A percentile compares a stretch with the other conserved stretches of the same genome.
phyloP scores from a whole-genome alignment of 2,888 invertebrate species.

The Drosophila neutralis region DNA sequence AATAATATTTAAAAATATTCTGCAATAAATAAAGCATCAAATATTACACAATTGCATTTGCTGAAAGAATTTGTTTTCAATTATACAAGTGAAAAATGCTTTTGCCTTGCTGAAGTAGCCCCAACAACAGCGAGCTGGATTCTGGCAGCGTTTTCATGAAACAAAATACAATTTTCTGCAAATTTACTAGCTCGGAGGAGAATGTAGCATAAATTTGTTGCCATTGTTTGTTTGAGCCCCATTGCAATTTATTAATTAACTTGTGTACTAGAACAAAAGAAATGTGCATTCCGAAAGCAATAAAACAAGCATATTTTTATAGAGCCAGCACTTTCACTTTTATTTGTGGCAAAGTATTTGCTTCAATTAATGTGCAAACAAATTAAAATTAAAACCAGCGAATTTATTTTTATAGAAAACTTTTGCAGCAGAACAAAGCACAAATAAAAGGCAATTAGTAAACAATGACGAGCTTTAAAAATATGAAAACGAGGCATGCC shows the following conservation, averaged over 20 bases:
- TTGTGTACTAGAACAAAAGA: constrained; percentile 2
- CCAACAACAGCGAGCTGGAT: not conserved
- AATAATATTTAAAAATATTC: not conserved
- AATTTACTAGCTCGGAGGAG: constrained; percentile 3
- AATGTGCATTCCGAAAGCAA: constrained; percentile 24
- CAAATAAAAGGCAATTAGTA: constrained; percentile 67
- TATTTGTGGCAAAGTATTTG: constrained; percentile 44
- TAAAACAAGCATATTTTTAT: constrained; percentile 16
- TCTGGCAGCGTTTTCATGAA: not conserved
- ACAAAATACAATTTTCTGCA: not conserved
- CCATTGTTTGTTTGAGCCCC: constrained; percentile 27
- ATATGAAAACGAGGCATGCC: not conserved
- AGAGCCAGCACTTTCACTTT: constrained; percentile 33
- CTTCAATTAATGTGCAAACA: constrained; percentile 58
- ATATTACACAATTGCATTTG: not conserved
- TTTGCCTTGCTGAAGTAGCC: not conserved
- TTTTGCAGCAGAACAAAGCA: constrained; percentile 39
- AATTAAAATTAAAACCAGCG: constrained; percentile 57
- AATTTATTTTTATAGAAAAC: constrained; percentile 68
- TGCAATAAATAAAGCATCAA: not conserved
- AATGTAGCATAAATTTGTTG: constrained; percentile 8
- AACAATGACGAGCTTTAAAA: constrained; percentile 52
- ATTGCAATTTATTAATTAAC: constrained; percentile 68
- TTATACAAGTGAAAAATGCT: not conserved
- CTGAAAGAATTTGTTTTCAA: not conserved